Percentiles rank a stretch among this genome's conserved stretches.
These are phyloP conservation scores for Pogonocherus hispidulus DNA, from an alignment of 2,888 invertebrate species.

Conservation along the genomic window DNA sequence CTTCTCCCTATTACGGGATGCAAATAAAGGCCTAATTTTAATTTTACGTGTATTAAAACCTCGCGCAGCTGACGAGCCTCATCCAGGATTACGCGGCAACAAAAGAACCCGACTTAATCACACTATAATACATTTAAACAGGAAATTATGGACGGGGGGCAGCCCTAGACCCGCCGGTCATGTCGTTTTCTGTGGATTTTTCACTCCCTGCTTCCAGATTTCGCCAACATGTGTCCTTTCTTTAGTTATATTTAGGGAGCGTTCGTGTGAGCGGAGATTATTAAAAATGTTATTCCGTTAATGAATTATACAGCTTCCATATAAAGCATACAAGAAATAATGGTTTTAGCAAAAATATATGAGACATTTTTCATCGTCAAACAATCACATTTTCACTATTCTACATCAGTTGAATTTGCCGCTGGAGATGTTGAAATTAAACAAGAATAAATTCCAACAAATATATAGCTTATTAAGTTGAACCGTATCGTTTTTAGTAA, in stretches of 20 bases:
- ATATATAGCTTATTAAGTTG: no score
- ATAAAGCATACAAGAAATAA: no score
- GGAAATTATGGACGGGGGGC: constrained; percentile 55
- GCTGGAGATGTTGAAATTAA: no score
- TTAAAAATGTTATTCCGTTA: background rate
- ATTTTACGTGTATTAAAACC: constrained; percentile 75
- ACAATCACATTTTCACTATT: no score
- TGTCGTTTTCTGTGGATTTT: constrained; percentile 20
- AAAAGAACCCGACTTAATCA: constrained; percentile 66
- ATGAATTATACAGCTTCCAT: background rate
- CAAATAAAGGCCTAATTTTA: constrained; percentile 75
- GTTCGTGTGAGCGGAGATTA: background rate
- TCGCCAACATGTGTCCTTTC: constrained; percentile 24
- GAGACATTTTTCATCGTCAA: no score
- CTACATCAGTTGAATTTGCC: no score
- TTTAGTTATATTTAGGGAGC: constrained; percentile 15
- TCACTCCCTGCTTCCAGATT: constrained; percentile 16
- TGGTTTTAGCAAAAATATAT: no score
- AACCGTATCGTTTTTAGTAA: no score
- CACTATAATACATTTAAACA: constrained; percentile 63
- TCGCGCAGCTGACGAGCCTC: constrained; percentile 71
- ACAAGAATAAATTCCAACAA: no score
- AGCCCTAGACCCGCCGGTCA: background rate
- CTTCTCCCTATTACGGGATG: constrained; percentile 74
- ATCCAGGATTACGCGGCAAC: constrained; percentile 65